A percentile compares a stretch with the other conserved stretches of the same genome.
These are phyloP conservation scores for Poeciliopsis paucimaculata DNA, from an alignment of 2,797 vertebrate genomes.

Conservation along the genomic window DNA sequence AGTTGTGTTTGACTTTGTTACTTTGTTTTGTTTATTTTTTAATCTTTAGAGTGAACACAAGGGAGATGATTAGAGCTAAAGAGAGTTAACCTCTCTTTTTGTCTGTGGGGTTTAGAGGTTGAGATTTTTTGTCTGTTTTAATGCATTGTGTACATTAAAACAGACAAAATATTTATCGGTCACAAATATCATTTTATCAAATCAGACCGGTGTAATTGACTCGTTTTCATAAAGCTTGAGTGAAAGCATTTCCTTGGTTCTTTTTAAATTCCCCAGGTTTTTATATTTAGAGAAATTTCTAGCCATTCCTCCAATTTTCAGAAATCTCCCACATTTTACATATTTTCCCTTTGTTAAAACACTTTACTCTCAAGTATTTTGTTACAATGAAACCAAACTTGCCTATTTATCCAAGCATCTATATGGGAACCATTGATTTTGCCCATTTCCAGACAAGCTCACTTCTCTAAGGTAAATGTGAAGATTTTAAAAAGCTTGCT, in stretches of 20 bases:
- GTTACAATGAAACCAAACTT: slow-evolving; percentile 15
- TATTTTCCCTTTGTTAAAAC: slow-evolving; percentile 19
- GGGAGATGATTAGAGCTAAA: slow-evolving; percentile 35
- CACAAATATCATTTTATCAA: neutral
- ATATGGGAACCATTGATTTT: neutral
- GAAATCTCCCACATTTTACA: slow-evolving; percentile 21
- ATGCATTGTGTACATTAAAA: slow-evolving; percentile 7
- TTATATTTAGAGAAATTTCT: neutral
- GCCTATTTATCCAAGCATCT: slow-evolving; percentile 20
- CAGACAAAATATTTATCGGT: slow-evolving; percentile 11
- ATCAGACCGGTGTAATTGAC: slow-evolving; percentile 5
- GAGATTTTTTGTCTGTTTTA: slow-evolving; percentile 12
- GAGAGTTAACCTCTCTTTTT: slow-evolving; percentile 41
- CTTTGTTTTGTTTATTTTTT: slow-evolving; percentile 36
- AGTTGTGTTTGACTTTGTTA: slow-evolving; percentile 17
- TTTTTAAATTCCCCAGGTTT: neutral
- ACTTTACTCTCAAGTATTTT: slow-evolving; percentile 26
- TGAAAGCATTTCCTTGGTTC: neutral
- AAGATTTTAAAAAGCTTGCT: neutral
- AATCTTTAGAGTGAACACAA: slow-evolving; percentile 19
- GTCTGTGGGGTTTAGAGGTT: slow-evolving; percentile 33
- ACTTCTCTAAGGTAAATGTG: neutral
- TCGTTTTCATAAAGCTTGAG: neutral
- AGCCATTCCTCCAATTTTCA: neutral
- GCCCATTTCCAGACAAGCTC: neutral